Conservation (phyloP, 2,113 vertebrate genomes). For the Odocoileus virginianus region DNA sequence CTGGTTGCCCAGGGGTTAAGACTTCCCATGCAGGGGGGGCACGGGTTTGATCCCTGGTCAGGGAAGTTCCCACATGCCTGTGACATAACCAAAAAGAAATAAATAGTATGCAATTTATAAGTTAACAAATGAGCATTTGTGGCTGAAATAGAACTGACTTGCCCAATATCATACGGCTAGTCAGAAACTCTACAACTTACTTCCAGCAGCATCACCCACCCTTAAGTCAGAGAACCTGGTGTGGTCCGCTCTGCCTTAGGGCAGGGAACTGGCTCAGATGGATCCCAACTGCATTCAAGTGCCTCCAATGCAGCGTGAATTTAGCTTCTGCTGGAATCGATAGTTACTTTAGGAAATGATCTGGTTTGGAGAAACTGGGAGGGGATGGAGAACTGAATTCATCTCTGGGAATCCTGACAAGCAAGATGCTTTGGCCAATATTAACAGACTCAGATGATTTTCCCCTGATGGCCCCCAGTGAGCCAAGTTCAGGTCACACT, state of each 20-base stretch:
- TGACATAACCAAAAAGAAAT: neutral
- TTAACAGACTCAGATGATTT: neutral
- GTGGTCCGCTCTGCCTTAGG: neutral
- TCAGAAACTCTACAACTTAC: neutral
- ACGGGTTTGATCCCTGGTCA: neutral
- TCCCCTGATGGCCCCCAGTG: neutral
- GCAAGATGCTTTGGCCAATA: neutral
- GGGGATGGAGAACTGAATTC: neutral
- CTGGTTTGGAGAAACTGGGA: neutral
- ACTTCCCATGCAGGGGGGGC: neutral
- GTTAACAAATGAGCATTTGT: neutral
- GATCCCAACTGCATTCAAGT: neutral
- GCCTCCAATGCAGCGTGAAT: neutral
- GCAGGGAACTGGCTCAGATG: neutral
- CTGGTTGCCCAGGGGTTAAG: neutral
- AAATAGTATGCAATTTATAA: neutral
- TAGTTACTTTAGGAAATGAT: neutral
- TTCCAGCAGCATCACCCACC: neutral
- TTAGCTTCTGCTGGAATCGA: neutral
- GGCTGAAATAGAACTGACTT: neutral
- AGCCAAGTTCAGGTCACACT: neutral
- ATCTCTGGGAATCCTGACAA: neutral
- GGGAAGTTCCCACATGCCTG: neutral
- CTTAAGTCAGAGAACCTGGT: neutral
- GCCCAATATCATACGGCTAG: neutral